Conservation (phyloP, 2,113 vertebrate genomes). For the Heteronetta atricapilla region DNA sequence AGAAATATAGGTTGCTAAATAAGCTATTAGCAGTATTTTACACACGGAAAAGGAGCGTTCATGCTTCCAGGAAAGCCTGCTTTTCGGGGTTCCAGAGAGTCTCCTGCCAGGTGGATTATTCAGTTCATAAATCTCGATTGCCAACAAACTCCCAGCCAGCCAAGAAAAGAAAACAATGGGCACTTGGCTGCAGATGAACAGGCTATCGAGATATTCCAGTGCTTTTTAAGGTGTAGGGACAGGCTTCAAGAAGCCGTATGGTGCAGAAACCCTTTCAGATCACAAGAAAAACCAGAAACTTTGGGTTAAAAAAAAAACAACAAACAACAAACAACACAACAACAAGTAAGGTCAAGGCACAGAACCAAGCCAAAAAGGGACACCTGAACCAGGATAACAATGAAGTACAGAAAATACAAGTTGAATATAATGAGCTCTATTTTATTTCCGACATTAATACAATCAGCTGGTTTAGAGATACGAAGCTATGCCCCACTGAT, state of each 20-base stretch:
- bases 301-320: not conserved
- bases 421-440: not conserved
- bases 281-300: not conserved
- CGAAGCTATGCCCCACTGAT: not conserved
- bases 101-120: slow-evolving; percentile 58
- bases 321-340: too few relatives aligned
- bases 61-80: slow-evolving; percentile 11
- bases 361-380: not conserved
- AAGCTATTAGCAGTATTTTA: slow-evolving; percentile 54
- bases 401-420: slow-evolving; percentile 29
- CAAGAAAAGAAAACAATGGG: slow-evolving; percentile 21
- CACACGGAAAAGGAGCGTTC: not conserved
- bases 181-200: slow-evolving; percentile 21
- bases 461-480: not conserved
- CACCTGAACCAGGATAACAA: slow-evolving; percentile 14
- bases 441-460: slow-evolving; percentile 30
- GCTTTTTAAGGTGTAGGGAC: not conserved
- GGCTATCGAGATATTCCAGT: slow-evolving; percentile 12
- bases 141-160: slow-evolving; percentile 29
- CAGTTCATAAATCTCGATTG: slow-evolving; percentile 22
- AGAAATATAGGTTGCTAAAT: slow-evolving; percentile 62
- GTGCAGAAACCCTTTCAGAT: not conserved
- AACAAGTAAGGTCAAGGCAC: not conserved
- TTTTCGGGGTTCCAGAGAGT: not conserved
- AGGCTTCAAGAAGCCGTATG: not conserved